These are phyloP conservation scores for Dendrocincla tyrannina DNA, from an alignment of 2,797 vertebrate species.

Conservation along the genomic window DNA sequence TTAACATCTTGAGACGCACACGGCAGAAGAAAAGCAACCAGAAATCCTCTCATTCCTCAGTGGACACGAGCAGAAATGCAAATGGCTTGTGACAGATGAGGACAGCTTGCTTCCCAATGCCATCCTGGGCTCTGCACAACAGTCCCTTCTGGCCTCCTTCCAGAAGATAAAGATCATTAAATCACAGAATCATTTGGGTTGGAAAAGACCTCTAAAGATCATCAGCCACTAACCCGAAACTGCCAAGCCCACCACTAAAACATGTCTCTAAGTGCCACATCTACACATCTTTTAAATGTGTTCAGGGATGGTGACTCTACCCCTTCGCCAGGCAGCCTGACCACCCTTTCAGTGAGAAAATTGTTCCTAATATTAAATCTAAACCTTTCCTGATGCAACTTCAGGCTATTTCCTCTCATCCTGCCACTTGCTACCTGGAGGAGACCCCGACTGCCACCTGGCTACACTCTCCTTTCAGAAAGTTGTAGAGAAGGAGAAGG, in stretches of 20 bases:
- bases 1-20: slow-evolving; percentile 12
- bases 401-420: not conserved
- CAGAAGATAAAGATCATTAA: not conserved
- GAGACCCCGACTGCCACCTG: fast-evolving
- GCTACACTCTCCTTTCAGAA: fast-evolving
- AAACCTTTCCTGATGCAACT: not conserved
- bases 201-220: not conserved
- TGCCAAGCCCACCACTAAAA: not conserved
- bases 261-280: not conserved
- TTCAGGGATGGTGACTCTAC: not conserved
- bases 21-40: slow-evolving; percentile 17
- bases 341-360: not conserved
- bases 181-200: not conserved
- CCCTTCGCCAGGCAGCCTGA: not conserved
- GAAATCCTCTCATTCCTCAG: slow-evolving; percentile 19
- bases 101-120: not conserved
- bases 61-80: not conserved
- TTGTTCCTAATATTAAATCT: not conserved
- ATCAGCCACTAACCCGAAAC: not conserved
- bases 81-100: not conserved
- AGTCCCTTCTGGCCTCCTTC: not conserved
- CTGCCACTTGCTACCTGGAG: not conserved
- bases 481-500: fast-evolving
- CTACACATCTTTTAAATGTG: fast-evolving
- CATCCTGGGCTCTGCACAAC: not conserved